Evolutionary conservation across 2,888 invertebrate genomes (phyloP), one percentile per base, ranked within the genome.

Genomic region (Amiota minor): DNA sequence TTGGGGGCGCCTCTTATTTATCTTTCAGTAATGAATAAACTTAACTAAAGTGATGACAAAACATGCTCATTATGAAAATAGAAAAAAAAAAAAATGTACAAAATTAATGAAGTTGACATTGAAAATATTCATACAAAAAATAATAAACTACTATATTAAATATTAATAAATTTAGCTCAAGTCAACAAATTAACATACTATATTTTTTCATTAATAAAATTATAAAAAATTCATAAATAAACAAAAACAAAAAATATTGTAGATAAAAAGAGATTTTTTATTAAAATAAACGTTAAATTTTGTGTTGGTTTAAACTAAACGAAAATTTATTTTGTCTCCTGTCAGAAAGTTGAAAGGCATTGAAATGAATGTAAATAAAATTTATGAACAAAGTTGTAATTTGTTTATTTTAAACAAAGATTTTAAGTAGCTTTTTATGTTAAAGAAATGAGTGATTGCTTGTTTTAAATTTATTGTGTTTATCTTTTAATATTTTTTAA

Each of bases 191-290:
- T 50, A 68, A 9, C 65, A 65, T 65, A 47, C 18, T n/a, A n/a
- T n/a, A n/a, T 12, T 59, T 59, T 20, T 59, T 20, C 20, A 23
- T 62, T 62, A 35, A 62, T 3, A 11, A 3, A 23, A 62, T 45
- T 14, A 23, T 59, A 18, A 23, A 35, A 12, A 23, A 23, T 14
- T 53, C 14, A n/a, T 9, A n/a, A 53, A 67, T 11, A 67, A 74
- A 77, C 73, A 72, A 67, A 74, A 77, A 76, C 76, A 68, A 81
- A 35, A 47, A 74, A 62, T 3, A 45, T 68, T n/a, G 35, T 49
- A 53, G 50, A 67, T 50, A 18, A 10, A 59, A 59, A 20, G 23
- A 59, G 59, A 11, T 12, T 20, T n/a, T 14, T 9, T 20, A 12
- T 23, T 10, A 59, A 59, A 59, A 18, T 55, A 16, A 2, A 59